Conservation (phyloP, 2,888 invertebrate species). For the Agrochola lota region DNA sequence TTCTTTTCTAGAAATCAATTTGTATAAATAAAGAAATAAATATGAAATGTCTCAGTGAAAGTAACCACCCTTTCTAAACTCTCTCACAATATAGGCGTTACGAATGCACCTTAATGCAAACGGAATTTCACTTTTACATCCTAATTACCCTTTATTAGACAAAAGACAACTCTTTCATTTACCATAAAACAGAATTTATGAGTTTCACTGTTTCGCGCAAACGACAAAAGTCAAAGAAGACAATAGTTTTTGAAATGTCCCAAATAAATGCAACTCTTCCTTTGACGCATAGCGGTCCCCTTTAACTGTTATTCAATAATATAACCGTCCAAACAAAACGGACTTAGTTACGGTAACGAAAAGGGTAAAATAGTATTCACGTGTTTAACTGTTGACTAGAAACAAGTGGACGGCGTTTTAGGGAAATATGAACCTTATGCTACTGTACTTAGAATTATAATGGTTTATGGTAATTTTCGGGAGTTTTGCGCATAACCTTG, state of each 20-base stretch:
- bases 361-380: constrained; percentile 81
- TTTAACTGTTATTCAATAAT: constrained; percentile 79
- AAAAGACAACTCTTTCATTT: constrained; percentile 78
- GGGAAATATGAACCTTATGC: constrained; percentile 54
- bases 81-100: constrained; percentile 77
- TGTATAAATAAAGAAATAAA: constrained; percentile 34
- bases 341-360: constrained; percentile 84
- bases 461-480: background rate
- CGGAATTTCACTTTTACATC: constrained; percentile 88
- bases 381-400: constrained; percentile 66
- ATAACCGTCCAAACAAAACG: constrained; percentile 79
- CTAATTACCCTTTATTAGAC: constrained; percentile 85
- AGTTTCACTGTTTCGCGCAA: constrained; percentile 78
- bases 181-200: constrained; percentile 83
- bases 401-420: constrained; percentile 5
- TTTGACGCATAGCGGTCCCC: constrained; percentile 84
- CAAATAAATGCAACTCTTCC: constrained; percentile 87
- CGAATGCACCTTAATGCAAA: constrained; percentile 78
- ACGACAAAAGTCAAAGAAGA: constrained; percentile 75
- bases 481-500: constrained; percentile 63
- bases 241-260: constrained; percentile 75
- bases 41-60: constrained; percentile 82
- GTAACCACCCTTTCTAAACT: constrained; percentile 78
- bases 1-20: constrained; percentile 40
- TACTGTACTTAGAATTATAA: background rate